Base-by-base conservation (phyloP, 1,140 invertebrate genomes). In the Aphelinus atriplicis region DNA sequence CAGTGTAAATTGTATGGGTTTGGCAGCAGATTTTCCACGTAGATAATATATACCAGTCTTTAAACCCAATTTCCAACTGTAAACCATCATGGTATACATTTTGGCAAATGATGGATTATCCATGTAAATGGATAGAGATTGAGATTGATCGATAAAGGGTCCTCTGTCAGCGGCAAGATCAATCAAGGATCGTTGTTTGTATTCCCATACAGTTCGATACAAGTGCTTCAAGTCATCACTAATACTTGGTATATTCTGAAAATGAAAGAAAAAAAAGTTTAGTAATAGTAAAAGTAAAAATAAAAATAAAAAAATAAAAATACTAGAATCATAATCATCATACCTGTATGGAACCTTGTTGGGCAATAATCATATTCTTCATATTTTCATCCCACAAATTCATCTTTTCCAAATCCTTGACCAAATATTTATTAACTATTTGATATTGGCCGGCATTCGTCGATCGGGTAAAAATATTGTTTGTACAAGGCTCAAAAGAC, bases 31-130 rank as follows among this genome's bases (percentile, higher is more conserved):
- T 82, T 98, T 98, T 0, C 96, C 99, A 46, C 98, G 90, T 73
- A 99, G 89, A 86, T 99, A 99, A 87, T 99, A 99, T 97, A 99
- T 99, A 58, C 98, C 98, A 47, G 98, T 99, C 89, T 99, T 99
- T 10, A 99, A 89, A 4, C 98, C 95, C 93, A 94, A 77, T 90
- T 96, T 95, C 98, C 98, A 99, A 0, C 94, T 96, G 87, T 97
- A 96, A 87, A 99, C 99, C 86, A 99, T 98, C 92, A 99, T 99
- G 7, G 97, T 98, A 2, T 96, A 97, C 45, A 99, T 88, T 84
- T 97, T 97, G 1, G 94, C 95, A 85, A 96, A 97, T 81, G 94
- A 96, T 3, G 98, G 96, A 83, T 97, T 93, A 7, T 95, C 96
- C 64, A 99, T 96, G 83, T 99, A 96, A 78, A 99, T 93, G 84